Evolutionary conservation across 2,113 vertebrate species (phyloP).

Genomic region (Carassius auratus): DNA sequence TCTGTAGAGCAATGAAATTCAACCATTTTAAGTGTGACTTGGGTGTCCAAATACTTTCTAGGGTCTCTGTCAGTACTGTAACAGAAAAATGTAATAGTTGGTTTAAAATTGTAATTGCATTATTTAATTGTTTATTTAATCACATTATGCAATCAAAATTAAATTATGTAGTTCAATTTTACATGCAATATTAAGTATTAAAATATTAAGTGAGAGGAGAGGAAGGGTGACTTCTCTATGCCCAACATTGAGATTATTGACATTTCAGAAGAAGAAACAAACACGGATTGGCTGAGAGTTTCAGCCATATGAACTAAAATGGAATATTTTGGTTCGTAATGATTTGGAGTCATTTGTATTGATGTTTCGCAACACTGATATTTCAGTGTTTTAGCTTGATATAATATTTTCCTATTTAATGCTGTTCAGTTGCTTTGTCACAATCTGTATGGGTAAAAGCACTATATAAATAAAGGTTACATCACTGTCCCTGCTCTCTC

Average conservation of each 20-base stretch:
- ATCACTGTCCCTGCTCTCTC: slow-evolving; percentile 32
- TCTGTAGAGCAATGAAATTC: neutral
- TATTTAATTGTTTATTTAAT: no score
- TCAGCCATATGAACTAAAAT: slow-evolving; percentile 17
- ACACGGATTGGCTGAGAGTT: neutral
- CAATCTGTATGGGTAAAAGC: no score
- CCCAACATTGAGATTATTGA: slow-evolving; percentile 20
- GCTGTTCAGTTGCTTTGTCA: no score
- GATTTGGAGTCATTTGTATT: slow-evolving; percentile 37
- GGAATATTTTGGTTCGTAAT: slow-evolving; percentile 23
- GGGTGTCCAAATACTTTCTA: no score
- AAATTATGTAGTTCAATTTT: no score
- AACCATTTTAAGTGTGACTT: no score
- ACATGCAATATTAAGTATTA: no score
- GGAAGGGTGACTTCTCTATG: slow-evolving; percentile 10
- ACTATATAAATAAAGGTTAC: neutral
- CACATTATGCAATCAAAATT: no score
- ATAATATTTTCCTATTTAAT: no score
- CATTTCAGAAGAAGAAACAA: neutral
- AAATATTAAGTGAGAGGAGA: slow-evolving; percentile 52
- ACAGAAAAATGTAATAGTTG: no score
- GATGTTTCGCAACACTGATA: slow-evolving; percentile 20
- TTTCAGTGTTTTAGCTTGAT: slow-evolving; percentile 14
- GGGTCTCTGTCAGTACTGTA: no score
- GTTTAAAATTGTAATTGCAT: no score